Evolutionary conservation across 2,797 vertebrate genomes (phyloP).

Genomic region (Hoplostethus mediterraneus): DNA sequence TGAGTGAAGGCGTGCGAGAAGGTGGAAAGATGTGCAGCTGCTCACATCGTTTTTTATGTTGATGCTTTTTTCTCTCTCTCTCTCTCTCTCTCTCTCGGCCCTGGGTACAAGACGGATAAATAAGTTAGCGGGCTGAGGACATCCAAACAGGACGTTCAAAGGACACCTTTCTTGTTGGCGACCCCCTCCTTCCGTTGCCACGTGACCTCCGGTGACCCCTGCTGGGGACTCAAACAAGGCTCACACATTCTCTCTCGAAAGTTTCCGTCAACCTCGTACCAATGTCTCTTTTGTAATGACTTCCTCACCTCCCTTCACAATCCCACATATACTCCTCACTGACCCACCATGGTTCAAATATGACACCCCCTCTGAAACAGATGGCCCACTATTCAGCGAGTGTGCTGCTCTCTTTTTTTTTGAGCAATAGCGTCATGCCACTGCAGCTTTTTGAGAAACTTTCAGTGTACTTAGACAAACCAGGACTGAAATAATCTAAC

Average conservation of each 20-base stretch:
- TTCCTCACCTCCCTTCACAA: constrained; percentile 54
- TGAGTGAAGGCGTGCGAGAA: constrained; percentile 1
- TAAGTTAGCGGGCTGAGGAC: no score
- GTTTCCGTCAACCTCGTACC: constrained; percentile 76
- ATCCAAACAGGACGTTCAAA: not conserved
- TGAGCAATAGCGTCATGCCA: not conserved
- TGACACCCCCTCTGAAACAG: constrained; percentile 53
- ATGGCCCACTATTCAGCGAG: constrained; percentile 49
- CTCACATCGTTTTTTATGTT: not conserved
- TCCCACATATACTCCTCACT: constrained; percentile 57
- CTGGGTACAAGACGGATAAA: not conserved
- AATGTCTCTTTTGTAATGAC: constrained; percentile 71
- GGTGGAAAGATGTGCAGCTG: not conserved
- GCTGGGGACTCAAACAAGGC: constrained; percentile 65
- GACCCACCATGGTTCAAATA: constrained; percentile 63
- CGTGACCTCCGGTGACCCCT: constrained; percentile 46
- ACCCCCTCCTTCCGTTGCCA: constrained; percentile 17
- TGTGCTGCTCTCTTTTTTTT: constrained; percentile 3
- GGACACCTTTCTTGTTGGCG: constrained; percentile 22
- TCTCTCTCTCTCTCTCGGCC: not conserved
- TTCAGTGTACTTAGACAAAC: not conserved
- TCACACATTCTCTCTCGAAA: constrained; percentile 75
- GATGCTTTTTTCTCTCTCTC: constrained; percentile 2
- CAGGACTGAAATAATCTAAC: not conserved
- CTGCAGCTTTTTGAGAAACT: constrained; percentile 1